These are phyloP conservation scores for Lophotriccus pileatus DNA, from an alignment of 2,797 vertebrate genomes.

Conservation along the genomic window DNA sequence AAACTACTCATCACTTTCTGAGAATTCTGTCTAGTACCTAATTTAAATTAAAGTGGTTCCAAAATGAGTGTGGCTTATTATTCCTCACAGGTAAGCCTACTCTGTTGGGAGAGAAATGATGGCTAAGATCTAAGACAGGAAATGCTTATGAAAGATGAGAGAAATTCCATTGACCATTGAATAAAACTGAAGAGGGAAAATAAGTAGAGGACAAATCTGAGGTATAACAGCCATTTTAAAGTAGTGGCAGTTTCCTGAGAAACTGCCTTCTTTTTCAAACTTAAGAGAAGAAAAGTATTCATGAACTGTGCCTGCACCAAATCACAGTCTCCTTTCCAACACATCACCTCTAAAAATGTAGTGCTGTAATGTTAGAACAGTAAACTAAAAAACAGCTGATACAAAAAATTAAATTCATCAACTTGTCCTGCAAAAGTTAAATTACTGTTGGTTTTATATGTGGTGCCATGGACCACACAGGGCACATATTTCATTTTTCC, in stretches of 20 bases:
- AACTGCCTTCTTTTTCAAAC: not conserved
- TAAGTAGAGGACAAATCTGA: not conserved
- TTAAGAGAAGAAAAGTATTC: not conserved
- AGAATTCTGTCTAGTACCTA: not conserved
- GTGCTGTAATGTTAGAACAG: not conserved
- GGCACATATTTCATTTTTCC: not conserved
- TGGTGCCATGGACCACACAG: not conserved
- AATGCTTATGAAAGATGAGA: not conserved
- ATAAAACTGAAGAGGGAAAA: not conserved
- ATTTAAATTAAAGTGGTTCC: not conserved
- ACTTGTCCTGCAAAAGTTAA: not conserved
- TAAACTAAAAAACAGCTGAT: not conserved
- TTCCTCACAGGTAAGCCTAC: not conserved
- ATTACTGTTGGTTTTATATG: not conserved
- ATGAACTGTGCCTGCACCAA: not conserved
- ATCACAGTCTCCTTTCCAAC: not conserved
- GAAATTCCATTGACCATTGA: not conserved
- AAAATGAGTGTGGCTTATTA: not conserved
- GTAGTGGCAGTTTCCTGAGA: not conserved
- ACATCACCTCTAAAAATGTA: not conserved
- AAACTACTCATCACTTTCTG: not conserved
- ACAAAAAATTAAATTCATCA: not conserved
- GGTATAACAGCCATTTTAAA: not conserved
- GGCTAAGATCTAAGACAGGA: not conserved
- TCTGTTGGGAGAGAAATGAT: not conserved